Percentiles rank a stretch among this genome's conserved stretches.
These are phyloP conservation scores for Heliconius sara DNA, from an alignment of 2,888 invertebrate species.

Conservation along the genomic window DNA sequence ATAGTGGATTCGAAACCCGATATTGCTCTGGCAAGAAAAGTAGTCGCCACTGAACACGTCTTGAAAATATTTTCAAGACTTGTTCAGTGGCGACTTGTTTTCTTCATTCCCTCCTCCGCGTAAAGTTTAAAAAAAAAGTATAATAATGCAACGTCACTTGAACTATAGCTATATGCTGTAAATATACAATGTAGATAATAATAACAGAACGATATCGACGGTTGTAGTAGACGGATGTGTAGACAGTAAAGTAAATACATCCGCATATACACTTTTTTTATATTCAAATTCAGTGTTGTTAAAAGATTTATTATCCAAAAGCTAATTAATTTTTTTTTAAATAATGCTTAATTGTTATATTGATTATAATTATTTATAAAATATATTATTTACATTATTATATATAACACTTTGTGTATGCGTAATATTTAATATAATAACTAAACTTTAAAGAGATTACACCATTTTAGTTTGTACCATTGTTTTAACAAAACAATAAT, in stretches of 20 bases:
- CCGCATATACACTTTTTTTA: neutral
- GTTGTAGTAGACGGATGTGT: neutral
- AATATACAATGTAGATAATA: neutral
- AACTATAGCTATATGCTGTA: neutral
- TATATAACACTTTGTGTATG: neutral
- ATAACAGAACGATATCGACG: neutral
- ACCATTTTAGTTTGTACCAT: slow-evolving; percentile 2
- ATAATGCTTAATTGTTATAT: slow-evolving; percentile 11
- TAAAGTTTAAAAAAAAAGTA: neutral
- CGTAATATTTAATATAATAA: neutral
- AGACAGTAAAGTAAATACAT: neutral
- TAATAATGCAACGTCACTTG: slow-evolving; percentile 3
- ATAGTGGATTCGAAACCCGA: no score
- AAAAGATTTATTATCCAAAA: neutral
- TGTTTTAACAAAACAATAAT: slow-evolving; percentile 22
- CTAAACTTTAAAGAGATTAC: slow-evolving; percentile 7
- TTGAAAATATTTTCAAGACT: no score
- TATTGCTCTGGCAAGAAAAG: no score
- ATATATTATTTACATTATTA: neutral
- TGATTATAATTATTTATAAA: neutral
- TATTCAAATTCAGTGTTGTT: slow-evolving; percentile 5
- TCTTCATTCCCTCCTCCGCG: no score
- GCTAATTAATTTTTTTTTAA: neutral
- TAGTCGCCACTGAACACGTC: no score
- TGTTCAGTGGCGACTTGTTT: no score